Percentiles rank a stretch among this genome's conserved stretches.
These are phyloP conservation scores for Tinamus guttatus DNA, from an alignment of 2,113 vertebrate genomes.

Conservation along the genomic window DNA sequence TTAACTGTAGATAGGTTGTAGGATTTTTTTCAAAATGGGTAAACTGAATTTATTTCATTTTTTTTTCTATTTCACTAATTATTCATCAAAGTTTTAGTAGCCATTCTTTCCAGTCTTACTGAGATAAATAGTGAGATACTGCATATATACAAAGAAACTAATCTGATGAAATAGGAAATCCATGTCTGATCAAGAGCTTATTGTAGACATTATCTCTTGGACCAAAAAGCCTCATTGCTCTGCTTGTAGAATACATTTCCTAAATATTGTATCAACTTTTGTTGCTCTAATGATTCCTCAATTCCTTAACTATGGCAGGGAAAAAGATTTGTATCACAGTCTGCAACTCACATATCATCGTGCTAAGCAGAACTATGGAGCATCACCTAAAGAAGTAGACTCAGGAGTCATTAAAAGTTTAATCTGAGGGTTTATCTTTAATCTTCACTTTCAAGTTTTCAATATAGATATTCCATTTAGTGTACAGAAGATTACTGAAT, in stretches of 20 bases:
- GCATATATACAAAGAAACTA: background rate
- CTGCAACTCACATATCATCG: background rate
- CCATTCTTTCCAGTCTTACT: background rate
- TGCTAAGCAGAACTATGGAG: background rate
- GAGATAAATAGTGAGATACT: background rate
- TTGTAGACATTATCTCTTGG: background rate
- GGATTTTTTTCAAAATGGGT: background rate
- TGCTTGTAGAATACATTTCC: background rate
- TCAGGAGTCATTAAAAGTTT: background rate
- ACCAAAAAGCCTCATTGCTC: background rate
- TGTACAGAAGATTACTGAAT: background rate
- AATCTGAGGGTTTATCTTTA: background rate
- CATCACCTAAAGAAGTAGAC: background rate
- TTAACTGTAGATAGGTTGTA: background rate
- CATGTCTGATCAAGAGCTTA: background rate
- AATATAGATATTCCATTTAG: background rate
- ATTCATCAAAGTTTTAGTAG: background rate
- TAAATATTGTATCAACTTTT: background rate
- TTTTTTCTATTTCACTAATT: background rate
- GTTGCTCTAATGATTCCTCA: background rate
- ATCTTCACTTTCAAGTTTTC: background rate
- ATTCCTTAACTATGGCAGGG: background rate
- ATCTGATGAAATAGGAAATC: background rate
- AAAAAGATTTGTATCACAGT: background rate
- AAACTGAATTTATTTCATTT: background rate